Evolutionary conservation across 2,888 invertebrate species (phyloP).

Genomic region (Schizotus pectinicornis): DNA sequence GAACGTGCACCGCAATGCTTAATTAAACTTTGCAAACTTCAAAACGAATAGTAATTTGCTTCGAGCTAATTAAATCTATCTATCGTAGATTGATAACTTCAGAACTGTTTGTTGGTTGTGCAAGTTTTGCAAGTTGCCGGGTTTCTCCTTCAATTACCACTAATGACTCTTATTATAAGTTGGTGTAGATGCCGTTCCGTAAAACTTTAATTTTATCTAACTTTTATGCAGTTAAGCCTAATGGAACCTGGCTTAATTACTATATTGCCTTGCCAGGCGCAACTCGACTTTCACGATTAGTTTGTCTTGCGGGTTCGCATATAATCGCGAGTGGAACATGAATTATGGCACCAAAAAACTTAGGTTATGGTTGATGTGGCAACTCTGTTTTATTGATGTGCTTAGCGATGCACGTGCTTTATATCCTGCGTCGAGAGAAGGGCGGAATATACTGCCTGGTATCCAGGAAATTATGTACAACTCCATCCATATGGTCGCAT

Average conservation of each 20-base stretch:
- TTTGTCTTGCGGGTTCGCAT: too few species aligned
- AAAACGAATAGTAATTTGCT: slow-evolving; percentile 22
- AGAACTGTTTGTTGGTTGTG: slow-evolving; percentile 4
- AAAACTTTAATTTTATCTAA: slow-evolving; percentile 2
- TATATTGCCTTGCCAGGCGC: too few species aligned
- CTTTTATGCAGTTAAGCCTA: neutral
- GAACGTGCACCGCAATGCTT: slow-evolving; percentile 20
- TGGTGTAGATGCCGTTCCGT: neutral
- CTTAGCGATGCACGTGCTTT: slow-evolving; percentile 31
- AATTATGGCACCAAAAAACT: too few species aligned
- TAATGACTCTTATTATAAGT: slow-evolving; percentile 4
- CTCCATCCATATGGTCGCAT: slow-evolving; percentile 27
- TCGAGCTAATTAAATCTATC: slow-evolving; percentile 26
- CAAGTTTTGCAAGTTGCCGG: neutral
- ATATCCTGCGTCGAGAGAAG: slow-evolving; percentile 25
- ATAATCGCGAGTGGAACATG: too few species aligned
- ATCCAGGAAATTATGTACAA: slow-evolving; percentile 32
- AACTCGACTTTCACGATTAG: too few species aligned
- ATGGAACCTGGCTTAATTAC: too few species aligned
- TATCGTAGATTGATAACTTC: slow-evolving; percentile 13
- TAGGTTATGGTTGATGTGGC: too few species aligned
- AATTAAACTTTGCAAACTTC: slow-evolving; percentile 25
- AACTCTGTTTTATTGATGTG: slow-evolving; percentile 21
- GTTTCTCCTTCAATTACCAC: slow-evolving; percentile 1
- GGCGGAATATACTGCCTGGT: slow-evolving; percentile 20